phyloP scores from a whole-genome alignment of 2,888 invertebrate species.

The Idaea dimidiata region DNA sequence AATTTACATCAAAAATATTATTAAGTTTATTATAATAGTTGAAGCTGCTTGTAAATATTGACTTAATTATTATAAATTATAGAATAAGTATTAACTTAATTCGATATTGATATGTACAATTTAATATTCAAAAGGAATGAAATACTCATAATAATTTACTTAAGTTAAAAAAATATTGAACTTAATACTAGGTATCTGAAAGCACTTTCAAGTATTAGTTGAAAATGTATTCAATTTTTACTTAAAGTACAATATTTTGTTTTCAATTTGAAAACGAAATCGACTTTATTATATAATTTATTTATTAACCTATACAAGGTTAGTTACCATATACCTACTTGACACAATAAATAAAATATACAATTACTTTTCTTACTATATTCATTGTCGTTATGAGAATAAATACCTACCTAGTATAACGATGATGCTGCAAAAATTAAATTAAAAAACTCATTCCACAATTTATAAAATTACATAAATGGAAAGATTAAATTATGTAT shows the following conservation, averaged over 20 bases:
- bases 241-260: neutral
- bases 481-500: neutral
- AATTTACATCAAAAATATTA: too few species aligned
- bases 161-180: neutral
- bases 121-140: neutral
- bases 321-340: neutral
- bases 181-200: neutral
- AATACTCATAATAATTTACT: neutral
- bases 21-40: neutral
- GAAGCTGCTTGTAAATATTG: neutral
- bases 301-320: neutral
- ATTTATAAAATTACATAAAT: neutral
- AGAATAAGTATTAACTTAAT: neutral
- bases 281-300: neutral
- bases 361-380: neutral
- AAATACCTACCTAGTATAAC: neutral
- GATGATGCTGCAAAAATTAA: neutral
- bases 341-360: neutral
- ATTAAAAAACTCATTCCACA: neutral
- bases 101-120: neutral
- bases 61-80: neutral
- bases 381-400: neutral
- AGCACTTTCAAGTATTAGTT: neutral
- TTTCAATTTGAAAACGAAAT: neutral
- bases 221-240: neutral